Percentiles rank a stretch among this genome's conserved stretches.
Evolutionary conservation across 1,140 invertebrate genomes (phyloP).

Genomic region (Lysiphlebus fabarum): DNA sequence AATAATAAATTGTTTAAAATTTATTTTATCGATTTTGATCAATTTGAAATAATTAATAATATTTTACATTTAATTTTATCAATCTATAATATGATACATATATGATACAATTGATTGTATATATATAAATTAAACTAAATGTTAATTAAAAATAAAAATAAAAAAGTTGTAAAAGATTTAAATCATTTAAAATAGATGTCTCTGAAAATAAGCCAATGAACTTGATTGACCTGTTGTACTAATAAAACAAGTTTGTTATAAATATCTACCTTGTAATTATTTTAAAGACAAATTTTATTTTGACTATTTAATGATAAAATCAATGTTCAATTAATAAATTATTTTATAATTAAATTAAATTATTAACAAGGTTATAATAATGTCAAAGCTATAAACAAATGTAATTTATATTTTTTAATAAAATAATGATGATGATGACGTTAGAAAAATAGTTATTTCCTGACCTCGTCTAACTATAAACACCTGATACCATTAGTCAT

Average conservation of each 20-base stretch:
- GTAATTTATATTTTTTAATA: not conserved
- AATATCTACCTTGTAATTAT: not conserved
- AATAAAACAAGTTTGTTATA: slow-evolving; percentile 15
- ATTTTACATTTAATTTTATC: too few species aligned
- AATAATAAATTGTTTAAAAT: too few species aligned
- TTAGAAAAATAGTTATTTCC: slow-evolving; percentile 13
- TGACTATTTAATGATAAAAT: not conserved
- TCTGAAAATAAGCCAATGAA: slow-evolving; percentile 47
- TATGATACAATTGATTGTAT: too few species aligned
- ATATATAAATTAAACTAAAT: too few species aligned
- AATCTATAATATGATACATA: too few species aligned
- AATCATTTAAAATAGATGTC: not conserved
- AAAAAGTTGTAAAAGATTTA: not conserved
- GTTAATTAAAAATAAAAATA: not conserved
- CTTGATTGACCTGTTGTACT: slow-evolving; percentile 44
- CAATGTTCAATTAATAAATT: not conserved
- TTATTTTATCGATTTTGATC: too few species aligned
- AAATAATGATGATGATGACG: not conserved
- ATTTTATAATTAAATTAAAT: not conserved
- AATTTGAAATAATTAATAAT: not conserved
- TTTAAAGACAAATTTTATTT: too few species aligned
- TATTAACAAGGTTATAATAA: not conserved
- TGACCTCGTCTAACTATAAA: slow-evolving; percentile 13
- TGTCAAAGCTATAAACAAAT: not conserved
- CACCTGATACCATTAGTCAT: not conserved